phyloP scores from a whole-genome alignment of 2,797 vertebrate genomes.

The Loriculus beryllinus region DNA sequence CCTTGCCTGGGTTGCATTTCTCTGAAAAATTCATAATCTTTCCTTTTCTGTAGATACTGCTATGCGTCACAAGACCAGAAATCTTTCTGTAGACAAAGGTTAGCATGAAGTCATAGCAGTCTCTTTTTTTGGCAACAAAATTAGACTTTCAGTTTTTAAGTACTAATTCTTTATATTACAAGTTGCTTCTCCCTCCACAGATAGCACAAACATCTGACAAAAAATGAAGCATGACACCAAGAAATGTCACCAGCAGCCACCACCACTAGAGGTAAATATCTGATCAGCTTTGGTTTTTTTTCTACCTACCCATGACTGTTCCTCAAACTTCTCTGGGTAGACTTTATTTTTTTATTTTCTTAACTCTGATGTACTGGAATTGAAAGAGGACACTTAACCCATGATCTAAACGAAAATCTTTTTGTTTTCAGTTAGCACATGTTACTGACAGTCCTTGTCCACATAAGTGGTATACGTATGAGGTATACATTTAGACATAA shows the following conservation, averaged over 20 bases:
- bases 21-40: not conserved
- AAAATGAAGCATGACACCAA: not conserved
- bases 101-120: not conserved
- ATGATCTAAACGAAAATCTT: not conserved
- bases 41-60: not conserved
- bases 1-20: not conserved
- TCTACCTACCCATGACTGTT: not conserved
- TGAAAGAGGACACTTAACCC: not conserved
- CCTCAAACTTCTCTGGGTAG: not conserved
- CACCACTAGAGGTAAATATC: not conserved
- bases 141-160: not conserved
- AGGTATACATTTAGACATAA: not conserved
- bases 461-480: not conserved
- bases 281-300: not conserved
- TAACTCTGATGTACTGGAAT: not conserved
- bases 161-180: not conserved
- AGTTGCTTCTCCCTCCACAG: not conserved
- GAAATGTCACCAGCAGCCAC: not conserved
- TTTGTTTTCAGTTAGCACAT: not conserved
- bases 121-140: not conserved
- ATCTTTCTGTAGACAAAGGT: not conserved
- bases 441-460: not conserved
- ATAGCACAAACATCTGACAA: not conserved
- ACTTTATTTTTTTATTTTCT: not conserved
- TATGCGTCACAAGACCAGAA: not conserved